Base-by-base conservation (phyloP, 92 coral and sea anemone genomes). In the Isaurus tuberculatus region DNA sequence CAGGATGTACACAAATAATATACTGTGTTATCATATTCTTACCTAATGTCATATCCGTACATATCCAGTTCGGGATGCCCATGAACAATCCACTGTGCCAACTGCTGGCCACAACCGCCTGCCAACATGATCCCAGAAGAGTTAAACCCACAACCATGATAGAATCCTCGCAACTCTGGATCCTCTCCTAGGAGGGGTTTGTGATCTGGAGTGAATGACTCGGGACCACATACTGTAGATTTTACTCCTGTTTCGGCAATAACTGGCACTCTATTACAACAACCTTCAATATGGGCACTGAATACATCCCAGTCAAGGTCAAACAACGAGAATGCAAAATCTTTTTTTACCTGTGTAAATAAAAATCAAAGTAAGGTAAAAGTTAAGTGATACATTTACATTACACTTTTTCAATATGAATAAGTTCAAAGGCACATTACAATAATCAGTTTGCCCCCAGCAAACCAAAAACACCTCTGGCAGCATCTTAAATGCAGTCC, bases 301-400 rank as follows among this genome's bases (percentile, higher is more conserved):
- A 96, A 96, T 16, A 96, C 95, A 55, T 96, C 99, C 99, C 99
- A 96, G 80, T 96, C 98, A 31, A 96, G 93, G 84, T 96, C 99
- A 86, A 96, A 96, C 69, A 96, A 89, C 0, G 94, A 85, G 84
- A 96, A 96, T 6, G 99, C 99, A 89, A 96, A 96, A 48, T 96
- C 91, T 33, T 96, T 90, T 63, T 91, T 96, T 27, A 96, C 99
- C 99, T 96, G 23, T 19, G 63, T 7, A 55, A 55, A 55, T 19
- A 17, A 55, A 83, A 51, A 44, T 49, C 5, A 40, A 6, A 6
- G 10, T 6, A 40, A 40, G 6, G 5, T 5, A 40, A 1, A 40
- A 40, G 6, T 3, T 40, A 6, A n/a, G n/a, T n/a, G n/a, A n/a
- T n/a, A n/a, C n/a, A n/a, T n/a, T n/a, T n/a, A n/a, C n/a, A n/a